Percentiles rank a stretch among this genome's conserved stretches.
Evolutionary conservation across 2,888 invertebrate genomes (phyloP).

Genomic region (Muschampia plurimacula): DNA sequence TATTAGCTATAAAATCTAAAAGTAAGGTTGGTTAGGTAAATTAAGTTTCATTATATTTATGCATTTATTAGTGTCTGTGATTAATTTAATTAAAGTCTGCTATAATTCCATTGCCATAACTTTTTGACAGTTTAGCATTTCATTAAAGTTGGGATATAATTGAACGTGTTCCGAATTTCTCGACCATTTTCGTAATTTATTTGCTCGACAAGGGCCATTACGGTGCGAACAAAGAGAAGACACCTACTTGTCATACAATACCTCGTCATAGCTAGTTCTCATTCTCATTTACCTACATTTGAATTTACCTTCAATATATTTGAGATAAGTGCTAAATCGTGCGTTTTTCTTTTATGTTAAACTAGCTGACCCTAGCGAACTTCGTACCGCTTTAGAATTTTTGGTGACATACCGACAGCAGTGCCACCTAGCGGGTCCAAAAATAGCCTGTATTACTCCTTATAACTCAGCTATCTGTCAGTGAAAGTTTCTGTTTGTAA

Average conservation of each 20-base stretch:
- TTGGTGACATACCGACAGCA: too few relatives aligned
- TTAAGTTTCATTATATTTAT: background rate
- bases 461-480: too few relatives aligned
- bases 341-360: conserved; percentile 17
- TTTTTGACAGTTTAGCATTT: conserved; percentile 29
- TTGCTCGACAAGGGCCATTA: conserved; percentile 23
- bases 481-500: too few relatives aligned
- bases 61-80: background rate
- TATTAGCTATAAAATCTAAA: too few relatives aligned
- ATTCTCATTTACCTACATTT: conserved; percentile 12
- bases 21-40: too few relatives aligned
- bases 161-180: conserved; percentile 23
- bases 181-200: conserved; percentile 27
- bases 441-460: too few relatives aligned
- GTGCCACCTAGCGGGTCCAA: too few relatives aligned
- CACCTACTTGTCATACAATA: conserved; percentile 8
- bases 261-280: background rate
- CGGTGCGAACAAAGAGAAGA: conserved; percentile 22
- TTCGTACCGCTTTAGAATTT: too few relatives aligned
- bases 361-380: too few relatives aligned
- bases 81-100: conserved; percentile 20
- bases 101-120: conserved; percentile 9
- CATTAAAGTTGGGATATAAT: conserved; percentile 22
- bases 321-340: background rate
- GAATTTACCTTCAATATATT: background rate